Percentiles rank a stretch among this genome's conserved stretches.
Conservation (phyloP, 2,888 invertebrate species). For the Drosophila bunnanda region DNA sequence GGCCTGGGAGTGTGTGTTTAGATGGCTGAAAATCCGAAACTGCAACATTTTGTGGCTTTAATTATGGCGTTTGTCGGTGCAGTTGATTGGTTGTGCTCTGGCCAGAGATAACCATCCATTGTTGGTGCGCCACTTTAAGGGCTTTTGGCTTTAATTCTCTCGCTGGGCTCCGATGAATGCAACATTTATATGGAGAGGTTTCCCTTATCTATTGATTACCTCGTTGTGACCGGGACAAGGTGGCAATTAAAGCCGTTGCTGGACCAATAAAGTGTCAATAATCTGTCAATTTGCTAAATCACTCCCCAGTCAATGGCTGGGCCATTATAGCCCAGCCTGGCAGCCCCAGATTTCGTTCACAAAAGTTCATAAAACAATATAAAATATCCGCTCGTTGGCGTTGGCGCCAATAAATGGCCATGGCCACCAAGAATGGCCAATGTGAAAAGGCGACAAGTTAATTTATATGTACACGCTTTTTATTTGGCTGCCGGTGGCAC, state of each 20-base stretch:
- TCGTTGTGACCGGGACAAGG: slow-evolving; percentile 3
- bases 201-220: slow-evolving; percentile 22
- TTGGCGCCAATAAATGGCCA: slow-evolving; percentile 46
- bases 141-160: slow-evolving; percentile 6
- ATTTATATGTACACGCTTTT: slow-evolving; percentile 67
- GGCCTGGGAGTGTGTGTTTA: slow-evolving; percentile 13
- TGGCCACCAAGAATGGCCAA: slow-evolving; percentile 38
- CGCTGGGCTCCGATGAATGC: background rate
- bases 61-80: slow-evolving; percentile 58
- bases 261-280: slow-evolving; percentile 70
- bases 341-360: slow-evolving; percentile 45
- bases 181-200: background rate
- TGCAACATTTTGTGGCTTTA: slow-evolving; percentile 71
- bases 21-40: slow-evolving; percentile 54
- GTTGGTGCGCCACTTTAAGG: slow-evolving; percentile 7
- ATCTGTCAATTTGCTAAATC: slow-evolving; percentile 79
- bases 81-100: slow-evolving; percentile 32
- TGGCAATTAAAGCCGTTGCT: slow-evolving; percentile 54
- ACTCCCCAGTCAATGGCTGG: slow-evolving; percentile 57
- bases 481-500: slow-evolving; percentile 27
- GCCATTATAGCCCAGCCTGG: slow-evolving; percentile 19
- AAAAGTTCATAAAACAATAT: slow-evolving; percentile 75
- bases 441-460: slow-evolving; percentile 73
- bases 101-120: slow-evolving; percentile 13
- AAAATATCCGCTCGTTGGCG: slow-evolving; percentile 57